These are phyloP conservation scores for Camelus bactrianus DNA, from an alignment of 2,113 vertebrate species.

Conservation along the genomic window DNA sequence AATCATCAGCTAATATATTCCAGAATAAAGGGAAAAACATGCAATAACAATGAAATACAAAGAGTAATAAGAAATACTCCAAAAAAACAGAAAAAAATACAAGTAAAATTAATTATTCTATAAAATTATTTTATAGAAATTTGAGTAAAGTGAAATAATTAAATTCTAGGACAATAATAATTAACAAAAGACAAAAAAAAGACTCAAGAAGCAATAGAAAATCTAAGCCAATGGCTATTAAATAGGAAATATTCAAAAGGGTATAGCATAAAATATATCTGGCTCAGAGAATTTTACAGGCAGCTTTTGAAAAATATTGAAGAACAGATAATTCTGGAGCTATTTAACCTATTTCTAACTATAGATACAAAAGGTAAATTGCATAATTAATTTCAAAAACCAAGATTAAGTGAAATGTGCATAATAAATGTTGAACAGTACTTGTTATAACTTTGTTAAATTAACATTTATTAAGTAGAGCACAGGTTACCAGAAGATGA, in stretches of 20 bases:
- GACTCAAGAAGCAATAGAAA: not conserved
- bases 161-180: not conserved
- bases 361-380: not conserved
- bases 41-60: not conserved
- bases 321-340: not conserved
- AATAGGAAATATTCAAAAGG: not conserved
- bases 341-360: not conserved
- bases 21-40: not conserved
- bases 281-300: not conserved
- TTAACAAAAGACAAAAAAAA: not conserved
- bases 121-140: not conserved
- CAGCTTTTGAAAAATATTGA: not conserved
- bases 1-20: not conserved
- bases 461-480: no score
- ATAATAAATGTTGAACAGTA: not conserved
- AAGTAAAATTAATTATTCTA: not conserved
- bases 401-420: not conserved
- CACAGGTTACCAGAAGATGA: not conserved
- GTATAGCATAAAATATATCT: not conserved
- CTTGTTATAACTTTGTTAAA: no score
- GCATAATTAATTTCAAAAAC: not conserved
- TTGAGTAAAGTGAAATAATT: not conserved
- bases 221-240: not conserved
- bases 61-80: not conserved
- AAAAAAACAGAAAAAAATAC: not conserved